Evolutionary conservation across 2,797 vertebrate species (phyloP), one percentile per base, ranked within the genome.

Genomic region (Tangara arthus): DNA sequence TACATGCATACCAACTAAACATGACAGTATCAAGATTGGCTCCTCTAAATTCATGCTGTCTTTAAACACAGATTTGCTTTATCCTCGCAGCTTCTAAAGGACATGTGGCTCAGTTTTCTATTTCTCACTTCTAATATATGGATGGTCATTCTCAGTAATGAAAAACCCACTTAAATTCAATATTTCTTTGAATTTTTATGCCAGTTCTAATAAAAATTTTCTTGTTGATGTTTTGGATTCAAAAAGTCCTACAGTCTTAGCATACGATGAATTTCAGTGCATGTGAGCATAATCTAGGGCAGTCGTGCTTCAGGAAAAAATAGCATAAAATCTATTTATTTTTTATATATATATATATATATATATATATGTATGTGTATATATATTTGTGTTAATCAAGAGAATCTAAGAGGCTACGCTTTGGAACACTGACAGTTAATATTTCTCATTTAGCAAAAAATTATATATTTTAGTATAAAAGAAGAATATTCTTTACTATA

Each of bases 391-490:
- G 44, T 20, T n/a, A 87, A 77, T 44, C 32, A 73, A 32, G 8
- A 81, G 5, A 34, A 42, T 57, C 34, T 78, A 11, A 47, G 23
- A 56, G 39, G 21, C 7, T 80, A 23, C 8, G 47, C 7, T 61
- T 35, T 78, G 82, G 56, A 93, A 92, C 78, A 42, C 19, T 68
- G 19, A 41, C 15, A 86, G 83, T 87, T 92, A 78, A 65, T 90
- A 78, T 91, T 89, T 95, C 47, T 88, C 47, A 68, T 72, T 66
- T 65, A 80, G 50, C 55, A 79, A 94, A 96, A 96, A 97, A 89
- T 96, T 68, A 84, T 53, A 71, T 76, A 81, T 49, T 73, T 80
- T 28, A 42, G 1, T 78, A 32, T 26, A 95, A 91, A 15, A 55
- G 19, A 94, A 70, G 13, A 81, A 28, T 3, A 79, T 82, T 87